Base-by-base conservation (phyloP, 2,888 invertebrate species). In the Rhabditophanes sp. region DNA sequence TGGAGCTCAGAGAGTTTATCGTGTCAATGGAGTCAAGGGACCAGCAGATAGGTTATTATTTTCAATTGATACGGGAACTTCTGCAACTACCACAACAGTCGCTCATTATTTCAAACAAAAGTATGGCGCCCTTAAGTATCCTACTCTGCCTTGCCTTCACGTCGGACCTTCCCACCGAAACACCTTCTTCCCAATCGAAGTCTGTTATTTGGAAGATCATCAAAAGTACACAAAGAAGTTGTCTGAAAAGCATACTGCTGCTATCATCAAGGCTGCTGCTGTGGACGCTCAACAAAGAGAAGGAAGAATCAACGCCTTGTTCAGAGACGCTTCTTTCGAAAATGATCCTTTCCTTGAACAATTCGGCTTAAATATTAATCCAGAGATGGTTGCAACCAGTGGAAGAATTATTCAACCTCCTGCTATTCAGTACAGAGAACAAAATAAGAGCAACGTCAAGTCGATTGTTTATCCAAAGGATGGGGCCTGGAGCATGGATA, bases 141-240 rank as follows among this genome's bases (percentile, higher is more conserved):
- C 56, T n/a, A 44, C 44, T 30, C 44, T 57, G 25, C 57, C 57
- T 12, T 56, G 56, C 25, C 53, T 57, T 24, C 57, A 57, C 43
- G 57, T 57, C 21, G 57, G 57, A 3, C 54, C 55, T n/a, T 49
- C 47, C 15, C 43, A 46, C 31, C 46, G 55, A 23, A 46, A 50
- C 35, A 55, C 55, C 45, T 53, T 47, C 42, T 44, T 56, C 35
- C 57, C 57, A 5, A 40, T 56, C 37, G 57, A 57, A 32, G 52
- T 56, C 26, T 46, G 54, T 37, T 33, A 43, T 17, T 32, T 58
- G 34, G 56, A 53, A 26, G 33, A 41, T 2, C 56, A 53, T n/a
- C 53, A 54, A 34, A 58, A 58, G 44, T 50, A 46, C 46, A 50
- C 46, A 37, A 49, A 51, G 42, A 53, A 55, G 39, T 47, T 58